Evolutionary conservation across 2,888 invertebrate genomes (phyloP).

Genomic region (Osmoderma eremita): DNA sequence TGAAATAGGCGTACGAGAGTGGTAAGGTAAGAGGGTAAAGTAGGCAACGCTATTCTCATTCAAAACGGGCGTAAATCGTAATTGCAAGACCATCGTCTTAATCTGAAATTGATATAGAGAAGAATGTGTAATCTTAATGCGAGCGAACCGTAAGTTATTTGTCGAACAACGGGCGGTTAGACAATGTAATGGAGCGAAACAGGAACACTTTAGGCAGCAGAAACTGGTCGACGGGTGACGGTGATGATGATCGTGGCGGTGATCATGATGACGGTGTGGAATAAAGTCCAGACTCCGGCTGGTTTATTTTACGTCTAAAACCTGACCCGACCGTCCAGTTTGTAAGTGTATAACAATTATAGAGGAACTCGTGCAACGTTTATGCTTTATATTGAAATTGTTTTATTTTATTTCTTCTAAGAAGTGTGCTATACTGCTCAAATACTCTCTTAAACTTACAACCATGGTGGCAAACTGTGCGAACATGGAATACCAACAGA

Average conservation of each 20-base stretch:
- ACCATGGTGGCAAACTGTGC: no score
- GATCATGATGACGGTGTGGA: constrained; percentile 26
- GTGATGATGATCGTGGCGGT: constrained; percentile 27
- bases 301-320: constrained; percentile 31
- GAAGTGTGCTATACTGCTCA: not conserved
- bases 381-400: constrained; percentile 3
- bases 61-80: constrained; percentile 2
- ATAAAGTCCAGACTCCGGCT: constrained; percentile 26
- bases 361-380: constrained; percentile 25
- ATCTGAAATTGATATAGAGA: constrained; percentile 23
- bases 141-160: constrained; percentile 19
- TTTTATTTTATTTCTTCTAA: not conserved
- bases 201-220: constrained; percentile 38
- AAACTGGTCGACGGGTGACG: constrained; percentile 35
- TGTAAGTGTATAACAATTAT: constrained; percentile 31
- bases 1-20: not conserved
- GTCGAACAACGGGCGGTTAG: constrained; percentile 32
- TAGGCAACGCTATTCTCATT: not conserved
- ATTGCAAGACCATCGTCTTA: constrained; percentile 4
- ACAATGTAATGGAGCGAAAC: constrained; percentile 41
- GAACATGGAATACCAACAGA: no score
- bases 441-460: no score
- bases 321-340: constrained; percentile 22
- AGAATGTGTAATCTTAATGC: constrained; percentile 12
- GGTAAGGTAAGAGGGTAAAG: not conserved